Conservation (phyloP, 2,113 vertebrate genomes). For the Psephotus haematonotus region DNA sequence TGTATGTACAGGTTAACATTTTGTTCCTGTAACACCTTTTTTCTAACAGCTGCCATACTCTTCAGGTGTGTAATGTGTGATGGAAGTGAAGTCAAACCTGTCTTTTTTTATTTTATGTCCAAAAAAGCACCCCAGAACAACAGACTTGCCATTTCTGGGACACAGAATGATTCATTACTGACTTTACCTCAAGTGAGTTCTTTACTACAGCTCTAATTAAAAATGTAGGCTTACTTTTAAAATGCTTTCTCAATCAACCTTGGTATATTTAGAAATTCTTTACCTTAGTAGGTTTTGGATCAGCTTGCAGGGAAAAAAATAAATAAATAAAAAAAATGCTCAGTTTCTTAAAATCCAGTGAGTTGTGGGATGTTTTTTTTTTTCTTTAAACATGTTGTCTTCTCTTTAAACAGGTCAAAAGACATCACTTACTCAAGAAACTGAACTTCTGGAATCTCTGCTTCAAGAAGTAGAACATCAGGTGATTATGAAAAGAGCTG, state of each 20-base stretch:
- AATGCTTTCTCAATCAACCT: constrained; percentile 24
- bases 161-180: background rate
- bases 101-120: background rate
- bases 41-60: background rate
- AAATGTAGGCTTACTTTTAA: background rate
- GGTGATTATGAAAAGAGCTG: constrained; percentile 72
- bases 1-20: background rate
- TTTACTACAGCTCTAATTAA: constrained; percentile 15
- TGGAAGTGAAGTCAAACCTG: background rate
- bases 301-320: background rate
- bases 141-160: constrained; percentile 12
- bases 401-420: constrained; percentile 88
- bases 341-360: background rate
- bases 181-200: background rate
- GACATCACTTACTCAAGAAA: constrained; percentile 98
- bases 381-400: constrained; percentile 17
- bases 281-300: background rate
- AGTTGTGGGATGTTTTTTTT: background rate
- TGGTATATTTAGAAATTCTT: constrained; percentile 36
- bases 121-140: background rate
- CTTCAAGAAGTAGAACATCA: constrained; percentile 98
- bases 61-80: background rate
- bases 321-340: too few relatives aligned
- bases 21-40: background rate
- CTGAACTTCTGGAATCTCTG: constrained; percentile 94